Evolutionary conservation across 2,113 vertebrate species (phyloP).

Genomic region (Hyaena hyaena): DNA sequence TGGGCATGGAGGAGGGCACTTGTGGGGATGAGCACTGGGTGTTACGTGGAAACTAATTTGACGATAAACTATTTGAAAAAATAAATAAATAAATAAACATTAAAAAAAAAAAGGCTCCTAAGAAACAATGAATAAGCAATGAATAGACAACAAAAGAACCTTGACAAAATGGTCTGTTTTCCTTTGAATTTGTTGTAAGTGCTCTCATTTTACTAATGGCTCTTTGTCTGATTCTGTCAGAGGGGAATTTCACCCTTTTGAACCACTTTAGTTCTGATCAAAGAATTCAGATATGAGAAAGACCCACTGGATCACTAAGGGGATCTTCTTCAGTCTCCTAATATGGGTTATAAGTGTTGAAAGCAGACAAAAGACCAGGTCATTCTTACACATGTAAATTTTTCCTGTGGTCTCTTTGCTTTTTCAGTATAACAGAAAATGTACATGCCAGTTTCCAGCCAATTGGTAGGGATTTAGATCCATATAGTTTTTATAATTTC

Average conservation of each 20-base stretch:
- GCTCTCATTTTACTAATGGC: not conserved
- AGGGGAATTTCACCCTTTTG: not conserved
- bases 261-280: not conserved
- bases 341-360: not conserved
- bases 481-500: not conserved
- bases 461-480: not conserved
- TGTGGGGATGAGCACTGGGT: too few relatives aligned
- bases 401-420: slow-evolving; percentile 1
- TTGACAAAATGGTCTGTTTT: slow-evolving; percentile 1
- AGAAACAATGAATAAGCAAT: not conserved
- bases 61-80: too few relatives aligned
- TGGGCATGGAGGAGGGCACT: too few relatives aligned
- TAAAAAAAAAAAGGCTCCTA: not conserved
- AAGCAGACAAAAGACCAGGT: not conserved
- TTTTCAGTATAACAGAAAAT: not conserved
- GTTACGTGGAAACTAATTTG: too few relatives aligned
- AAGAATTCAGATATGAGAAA: not conserved
- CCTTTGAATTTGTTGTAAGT: not conserved
- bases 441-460: not conserved
- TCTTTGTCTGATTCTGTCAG: not conserved
- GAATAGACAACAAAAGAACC: not conserved
- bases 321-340: not conserved
- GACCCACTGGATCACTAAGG: not conserved
- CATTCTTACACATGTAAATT: not conserved
- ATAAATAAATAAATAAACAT: too few relatives aligned